A percentile compares a stretch with the other conserved stretches of the same genome.
Conservation (phyloP, 2,888 invertebrate species). For the Bursaphelenchus okinawaensis region DNA sequence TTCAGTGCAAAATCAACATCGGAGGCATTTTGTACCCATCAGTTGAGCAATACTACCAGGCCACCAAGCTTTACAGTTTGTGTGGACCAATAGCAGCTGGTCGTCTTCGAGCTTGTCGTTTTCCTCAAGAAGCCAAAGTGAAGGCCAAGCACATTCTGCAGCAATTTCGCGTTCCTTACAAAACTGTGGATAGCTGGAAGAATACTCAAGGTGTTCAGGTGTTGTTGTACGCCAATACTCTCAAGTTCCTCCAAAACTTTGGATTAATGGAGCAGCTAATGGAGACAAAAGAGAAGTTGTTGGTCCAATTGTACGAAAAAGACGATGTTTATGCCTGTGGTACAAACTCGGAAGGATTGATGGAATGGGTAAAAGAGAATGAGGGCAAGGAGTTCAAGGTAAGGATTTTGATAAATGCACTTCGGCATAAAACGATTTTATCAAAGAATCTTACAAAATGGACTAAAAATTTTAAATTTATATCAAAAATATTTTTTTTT, state of each 20-base stretch:
- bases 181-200: conserved; percentile 14
- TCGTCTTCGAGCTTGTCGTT: conserved; percentile 5
- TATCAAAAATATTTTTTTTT: neutral
- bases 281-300: conserved; percentile 22
- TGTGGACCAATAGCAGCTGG: conserved; percentile 1
- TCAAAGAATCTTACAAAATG: neutral
- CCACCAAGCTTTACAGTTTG: conserved; percentile 8
- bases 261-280: conserved; percentile 22
- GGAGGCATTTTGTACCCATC: conserved; percentile 42
- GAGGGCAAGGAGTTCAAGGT: conserved; percentile 9
- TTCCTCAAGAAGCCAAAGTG: conserved; percentile 2
- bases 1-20: conserved; percentile 25
- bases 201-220: conserved; percentile 3
- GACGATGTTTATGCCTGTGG: conserved; percentile 20
- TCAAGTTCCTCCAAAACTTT: conserved; percentile 29
- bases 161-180: neutral
- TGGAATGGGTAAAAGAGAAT: conserved; percentile 10
- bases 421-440: neutral
- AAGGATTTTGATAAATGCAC: no score
- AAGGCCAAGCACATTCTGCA: conserved; percentile 14
- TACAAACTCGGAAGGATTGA: conserved; percentile 4
- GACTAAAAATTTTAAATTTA: neutral
- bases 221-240: conserved; percentile 22
- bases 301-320: conserved; percentile 15
- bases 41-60: conserved; percentile 50